phyloP scores from a whole-genome alignment of 2,797 vertebrate species.

The Ctenopoma kingsleyae region DNA sequence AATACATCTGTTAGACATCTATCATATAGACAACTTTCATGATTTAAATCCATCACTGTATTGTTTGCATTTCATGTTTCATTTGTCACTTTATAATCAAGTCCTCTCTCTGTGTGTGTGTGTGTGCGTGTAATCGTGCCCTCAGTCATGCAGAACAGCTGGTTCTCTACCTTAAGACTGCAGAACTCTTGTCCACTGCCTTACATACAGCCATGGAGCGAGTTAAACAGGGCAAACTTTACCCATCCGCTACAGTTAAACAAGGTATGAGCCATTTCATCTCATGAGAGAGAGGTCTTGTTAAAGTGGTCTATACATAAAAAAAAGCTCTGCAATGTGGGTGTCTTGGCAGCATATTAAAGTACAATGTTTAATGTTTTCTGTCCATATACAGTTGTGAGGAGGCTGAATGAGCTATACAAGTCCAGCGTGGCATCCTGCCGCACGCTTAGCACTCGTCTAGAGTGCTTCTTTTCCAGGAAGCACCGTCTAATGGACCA shows the following conservation, averaged over 20 bases:
- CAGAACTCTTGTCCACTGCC: conserved; percentile 91
- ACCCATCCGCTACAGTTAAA: conserved; percentile 94
- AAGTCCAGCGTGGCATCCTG: conserved; percentile 93
- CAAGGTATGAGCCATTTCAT: conserved; percentile 84
- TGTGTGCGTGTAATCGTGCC: conserved; percentile 22
- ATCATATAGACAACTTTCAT: not conserved
- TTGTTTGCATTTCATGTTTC: conserved; percentile 1
- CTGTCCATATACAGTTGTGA: conserved; percentile 85
- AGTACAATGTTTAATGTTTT: not conserved
- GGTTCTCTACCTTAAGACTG: conserved; percentile 94
- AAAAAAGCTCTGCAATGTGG: not conserved
- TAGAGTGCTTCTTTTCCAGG: conserved; percentile 93
- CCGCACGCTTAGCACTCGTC: conserved; percentile 89
- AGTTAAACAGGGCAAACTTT: conserved; percentile 92
- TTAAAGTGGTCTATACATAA: not conserved
- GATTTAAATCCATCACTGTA: not conserved
- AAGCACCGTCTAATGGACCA: conserved; percentile 97
- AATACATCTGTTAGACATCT: not conserved
- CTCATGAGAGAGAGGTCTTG: not conserved
- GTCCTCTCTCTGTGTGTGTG: conserved; percentile 11
- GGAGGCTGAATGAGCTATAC: conserved; percentile 93
- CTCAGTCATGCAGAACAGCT: conserved; percentile 94
- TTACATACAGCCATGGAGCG: conserved; percentile 92
- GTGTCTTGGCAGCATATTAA: not conserved
- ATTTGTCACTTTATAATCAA: not conserved